Evolutionary conservation across 2,113 vertebrate species (phyloP), one percentile per base, ranked within the genome.

Genomic region (Marmota flaviventris): DNA sequence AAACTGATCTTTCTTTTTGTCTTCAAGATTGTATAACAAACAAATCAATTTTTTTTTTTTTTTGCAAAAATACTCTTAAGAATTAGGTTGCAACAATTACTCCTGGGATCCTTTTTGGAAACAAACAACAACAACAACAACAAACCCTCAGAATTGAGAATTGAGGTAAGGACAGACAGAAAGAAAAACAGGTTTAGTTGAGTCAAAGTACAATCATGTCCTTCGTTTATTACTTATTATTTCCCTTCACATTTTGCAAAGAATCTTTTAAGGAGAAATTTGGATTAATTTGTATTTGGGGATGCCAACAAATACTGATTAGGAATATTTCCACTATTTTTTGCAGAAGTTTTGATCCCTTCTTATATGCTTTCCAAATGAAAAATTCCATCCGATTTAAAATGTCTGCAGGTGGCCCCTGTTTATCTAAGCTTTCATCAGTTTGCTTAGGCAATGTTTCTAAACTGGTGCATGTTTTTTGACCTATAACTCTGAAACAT

Each of bases 151-250:
- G 67, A 70, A 70, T 70, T 17, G 67, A 69, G 18, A 85, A 93
- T 14, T 56, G 3, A 83, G 9, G 8, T 37, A 48, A 67, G 12
- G 2, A 37, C 1, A 25, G 29, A 56, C 11, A 69, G 20, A 56
- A 39, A 77, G 18, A 9, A 77, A 65, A 76, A n/a, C 8, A 76
- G 8, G 14, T 9, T 25, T 56, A 56, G 37, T 56, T 53, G 61
- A 6, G 29, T 8, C 61, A 39, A 42, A 77, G 7, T 53, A 56
- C 0, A 56, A 3, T 13, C n/a, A 72, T 72, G 7, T 29, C 32
- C 2, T 87, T 48, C 16, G 0, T 20, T 56, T 0, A 20, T 58
- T 29, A 4, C 1, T 16, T 48, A 61, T 56, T 0, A 8, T 73
- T 88, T 48, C 20, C 39, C 48, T 37, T 81, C 56, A 12, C 4